Evolutionary conservation across 92 coral and sea anemone genomes (phyloP), one percentile per base, ranked within the genome.

Genomic region (Phenganax subtilis): DNA sequence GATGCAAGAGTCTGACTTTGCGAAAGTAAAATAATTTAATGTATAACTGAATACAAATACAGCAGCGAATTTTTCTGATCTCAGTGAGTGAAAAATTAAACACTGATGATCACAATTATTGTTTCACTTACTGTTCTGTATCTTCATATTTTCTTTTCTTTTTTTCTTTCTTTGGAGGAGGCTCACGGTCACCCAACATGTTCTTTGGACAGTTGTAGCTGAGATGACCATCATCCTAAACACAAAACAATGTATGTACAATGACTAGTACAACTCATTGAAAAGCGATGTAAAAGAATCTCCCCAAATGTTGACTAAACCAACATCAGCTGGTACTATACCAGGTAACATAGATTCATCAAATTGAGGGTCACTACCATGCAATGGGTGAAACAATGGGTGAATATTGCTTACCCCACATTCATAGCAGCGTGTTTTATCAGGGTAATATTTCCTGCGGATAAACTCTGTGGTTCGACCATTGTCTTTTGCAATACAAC

Each of bases 381-480:
- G 3, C 47, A 37, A 37, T 5, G 5, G 47, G 47, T 37, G 47
- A 5, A 20, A 20, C 25, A 20, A 37, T 37, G 47, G 2, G 2
- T 51, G 70, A 8, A 37, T n/a, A 11, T 10, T 29, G 73, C 97
- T 84, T 77, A 94, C 98, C 91, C 98, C 98, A 89, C 98, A 94
- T 72, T 94, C 98, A 56, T 90, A 94, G 51, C 98, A 94, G 5
- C 81, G 85, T 7, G 98, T 57, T 77, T 94, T 94, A 83, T 94
- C 98, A 0, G 98, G 98, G 64, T 94, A 94, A 81, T 94, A 87
- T 67, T 87, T 85, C 64, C 93, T 84, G 56, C 98, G 88, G 85
- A 94, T 94, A 72, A 94, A 94, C 82, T 94, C 98, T n/a, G 98
- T 72, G 0, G 98, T 85, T 17, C 98, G 90, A 10, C 98, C 98